Evolutionary conservation across 2,113 vertebrate genomes (phyloP).

Genomic region (Trogon melanurus): DNA sequence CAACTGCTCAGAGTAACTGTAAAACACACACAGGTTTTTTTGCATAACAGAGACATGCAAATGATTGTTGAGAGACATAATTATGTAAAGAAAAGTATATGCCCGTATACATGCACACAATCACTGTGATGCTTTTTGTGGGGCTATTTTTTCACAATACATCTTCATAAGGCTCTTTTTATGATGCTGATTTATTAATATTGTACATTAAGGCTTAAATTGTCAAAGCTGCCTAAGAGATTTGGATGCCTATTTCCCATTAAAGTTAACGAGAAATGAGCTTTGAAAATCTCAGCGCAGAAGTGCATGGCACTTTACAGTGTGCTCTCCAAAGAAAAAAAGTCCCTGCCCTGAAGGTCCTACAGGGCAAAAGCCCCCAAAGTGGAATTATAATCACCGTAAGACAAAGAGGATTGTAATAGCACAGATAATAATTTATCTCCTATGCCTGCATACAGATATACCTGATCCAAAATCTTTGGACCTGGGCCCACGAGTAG

Average conservation of each 20-base stretch:
- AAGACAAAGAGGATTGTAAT: background rate
- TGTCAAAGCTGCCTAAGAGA: constrained; percentile 68
- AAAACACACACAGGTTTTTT: constrained; percentile 29
- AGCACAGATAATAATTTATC: background rate
- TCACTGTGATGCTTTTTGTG: constrained; percentile 11
- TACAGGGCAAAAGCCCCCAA: background rate
- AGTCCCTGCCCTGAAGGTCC: constrained; percentile 37
- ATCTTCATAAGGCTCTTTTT: constrained; percentile 63
- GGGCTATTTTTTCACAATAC: background rate
- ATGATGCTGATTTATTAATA: constrained; percentile 69
- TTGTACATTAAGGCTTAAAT: constrained; percentile 68
- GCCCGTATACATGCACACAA: background rate
- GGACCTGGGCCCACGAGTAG: background rate
- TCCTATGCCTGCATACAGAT: background rate
- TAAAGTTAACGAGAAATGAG: constrained; percentile 71
- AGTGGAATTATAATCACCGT: background rate
- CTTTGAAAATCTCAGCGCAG: constrained; percentile 59
- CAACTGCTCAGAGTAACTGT: constrained; percentile 50
- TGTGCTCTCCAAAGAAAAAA: constrained; percentile 37
- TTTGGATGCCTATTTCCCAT: constrained; percentile 70
- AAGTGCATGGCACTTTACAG: constrained; percentile 34
- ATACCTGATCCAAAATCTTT: constrained; percentile 24
- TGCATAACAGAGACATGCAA: constrained; percentile 63
- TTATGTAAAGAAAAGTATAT: constrained; percentile 41
- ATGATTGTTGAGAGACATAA: constrained; percentile 49